Conservation (phyloP, 30 jellyfish, hydroid and myxozoan species). For the Aurelia aurita complex sp. Pacific region DNA sequence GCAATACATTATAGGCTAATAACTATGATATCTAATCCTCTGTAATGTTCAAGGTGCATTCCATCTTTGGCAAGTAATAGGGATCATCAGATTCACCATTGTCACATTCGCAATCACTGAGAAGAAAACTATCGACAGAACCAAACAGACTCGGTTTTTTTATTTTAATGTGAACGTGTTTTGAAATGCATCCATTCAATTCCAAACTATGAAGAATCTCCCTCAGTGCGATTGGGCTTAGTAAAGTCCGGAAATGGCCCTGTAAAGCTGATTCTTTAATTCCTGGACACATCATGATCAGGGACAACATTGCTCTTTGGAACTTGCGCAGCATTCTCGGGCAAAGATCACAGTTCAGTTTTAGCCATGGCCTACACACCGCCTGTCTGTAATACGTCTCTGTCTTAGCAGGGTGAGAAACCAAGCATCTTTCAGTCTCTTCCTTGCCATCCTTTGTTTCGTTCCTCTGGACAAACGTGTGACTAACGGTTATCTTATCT, state of each 20-base stretch:
- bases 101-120: neutral
- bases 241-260: slow-evolving; percentile 43
- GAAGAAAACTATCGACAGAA: slow-evolving; percentile 6
- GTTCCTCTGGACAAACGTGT: neutral
- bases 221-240: slow-evolving; percentile 43
- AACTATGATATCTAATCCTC: neutral
- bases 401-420: neutral
- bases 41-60: slow-evolving; percentile 33
- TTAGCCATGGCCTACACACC: slow-evolving; percentile 77
- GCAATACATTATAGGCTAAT: too few relatives aligned
- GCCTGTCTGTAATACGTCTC: slow-evolving; percentile 7
- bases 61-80: slow-evolving; percentile 27
- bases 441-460: slow-evolving; percentile 1
- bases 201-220: slow-evolving; percentile 50
- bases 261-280: slow-evolving; percentile 48
- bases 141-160: slow-evolving; percentile 29
- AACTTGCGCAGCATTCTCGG: slow-evolving; percentile 49
- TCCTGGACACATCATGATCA: slow-evolving; percentile 81
- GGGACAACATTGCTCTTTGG: slow-evolving; percentile 62
- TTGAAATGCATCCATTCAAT: slow-evolving; percentile 63
- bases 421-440: too few relatives aligned
- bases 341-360: slow-evolving; percentile 68
- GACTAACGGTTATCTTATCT: neutral
- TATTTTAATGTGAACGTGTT: slow-evolving; percentile 35
- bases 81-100: slow-evolving; percentile 23